phyloP scores from a whole-genome alignment of 53 echinoderm and acorn worm species.

The Hippasteria phrygiana region DNA sequence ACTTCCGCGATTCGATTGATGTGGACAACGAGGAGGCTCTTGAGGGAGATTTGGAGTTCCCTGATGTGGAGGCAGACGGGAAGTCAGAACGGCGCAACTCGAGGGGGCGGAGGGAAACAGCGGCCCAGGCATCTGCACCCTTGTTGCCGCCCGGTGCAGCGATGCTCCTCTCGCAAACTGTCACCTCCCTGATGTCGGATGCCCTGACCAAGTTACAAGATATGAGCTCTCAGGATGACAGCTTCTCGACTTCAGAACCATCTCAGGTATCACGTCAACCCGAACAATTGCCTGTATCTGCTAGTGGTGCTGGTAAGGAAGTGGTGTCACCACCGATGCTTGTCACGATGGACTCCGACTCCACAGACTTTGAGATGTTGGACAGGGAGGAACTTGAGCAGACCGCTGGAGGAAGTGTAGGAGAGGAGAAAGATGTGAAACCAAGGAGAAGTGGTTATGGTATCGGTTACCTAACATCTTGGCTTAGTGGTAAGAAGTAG shows the following conservation, averaged over 20 bases:
- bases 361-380: constrained; percentile 92
- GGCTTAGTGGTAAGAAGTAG: constrained; percentile 51
- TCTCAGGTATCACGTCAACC: constrained; percentile 30
- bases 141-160: constrained; percentile 78
- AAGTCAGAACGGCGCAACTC: neutral
- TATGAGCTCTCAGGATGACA: constrained; percentile 42
- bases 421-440: constrained; percentile 10
- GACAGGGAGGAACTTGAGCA: constrained; percentile 79
- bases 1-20: constrained; percentile 53
- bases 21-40: constrained; percentile 34
- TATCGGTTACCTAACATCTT: constrained; percentile 42
- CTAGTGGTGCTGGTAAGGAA: neutral
- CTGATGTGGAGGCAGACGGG: constrained; percentile 43
- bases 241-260: constrained; percentile 42
- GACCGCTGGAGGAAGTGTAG: constrained; percentile 46
- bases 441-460: constrained; percentile 54
- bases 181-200: constrained; percentile 81
- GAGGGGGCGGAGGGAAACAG: neutral
- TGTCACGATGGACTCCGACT: constrained; percentile 75
- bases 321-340: constrained; percentile 34
- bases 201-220: constrained; percentile 61
- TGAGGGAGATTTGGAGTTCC: constrained; percentile 41
- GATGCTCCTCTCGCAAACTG: constrained; percentile 81
- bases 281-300: neutral
- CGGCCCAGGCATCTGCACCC: neutral